Evolutionary conservation across 2,888 invertebrate genomes (phyloP), one percentile per base, ranked within the genome.

Genomic region (Polydrusus pterygomalis): DNA sequence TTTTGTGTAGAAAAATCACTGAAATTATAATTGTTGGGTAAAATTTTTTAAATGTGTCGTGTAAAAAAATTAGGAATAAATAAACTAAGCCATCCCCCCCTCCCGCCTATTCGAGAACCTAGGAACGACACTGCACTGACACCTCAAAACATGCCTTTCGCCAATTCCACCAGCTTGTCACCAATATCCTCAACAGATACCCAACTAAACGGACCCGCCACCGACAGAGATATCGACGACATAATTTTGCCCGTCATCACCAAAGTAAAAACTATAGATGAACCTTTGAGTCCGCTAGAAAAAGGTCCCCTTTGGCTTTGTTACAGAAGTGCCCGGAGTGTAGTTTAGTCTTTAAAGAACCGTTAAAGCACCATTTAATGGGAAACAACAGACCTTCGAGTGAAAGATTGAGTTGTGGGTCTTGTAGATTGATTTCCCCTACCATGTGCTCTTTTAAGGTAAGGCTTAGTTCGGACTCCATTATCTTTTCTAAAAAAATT

Each of bases 391-490:
- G 79, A 45, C 86, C 87, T 1, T 60, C 80, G 0, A 80, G 83
- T 70, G 80, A 82, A 13, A 75, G 62, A 1, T 79, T 85, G 40
- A 82, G 78, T 67, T 88, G 87, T 78, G 43, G 67, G 1, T 74
- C 81, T 45, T 88, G 88, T 71, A 84, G 83, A 63, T 84, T 84
- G 47, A 82, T 87, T n/a, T 83, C 84, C 51, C 88, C 91, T 6
- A 90, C 89, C 18, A 79, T 81, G 34, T 91, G 91, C 84, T 67
- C 77, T 15, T 74, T 67, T 51, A 67, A 62, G 40, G 77, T 77
- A 67, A 70, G 49, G 43, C 18, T 20, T 15, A 30, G 11, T 18
- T 34, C 15, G 5, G 15, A 62, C 9, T 58, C 0, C 30, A 34
- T 38, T 38, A 20, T 18, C 5, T 49, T 49, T 49, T 49, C n/a